A percentile compares a stretch with the other conserved stretches of the same genome.
Evolutionary conservation across 2,888 invertebrate species (phyloP).

Genomic region (Neoitamus cyanurus): DNA sequence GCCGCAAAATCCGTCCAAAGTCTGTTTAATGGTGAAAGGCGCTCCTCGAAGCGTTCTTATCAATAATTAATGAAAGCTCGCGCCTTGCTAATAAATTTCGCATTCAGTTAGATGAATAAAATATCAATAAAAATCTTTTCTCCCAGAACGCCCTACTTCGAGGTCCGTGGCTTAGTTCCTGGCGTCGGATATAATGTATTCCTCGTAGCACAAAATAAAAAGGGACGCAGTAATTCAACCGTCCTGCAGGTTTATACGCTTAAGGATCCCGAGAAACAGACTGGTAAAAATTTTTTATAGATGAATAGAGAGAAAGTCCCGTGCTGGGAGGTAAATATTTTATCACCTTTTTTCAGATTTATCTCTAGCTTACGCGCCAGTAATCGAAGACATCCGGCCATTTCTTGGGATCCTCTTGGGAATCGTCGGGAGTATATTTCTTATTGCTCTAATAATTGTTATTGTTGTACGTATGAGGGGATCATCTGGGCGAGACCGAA

Average conservation of each 20-base stretch:
- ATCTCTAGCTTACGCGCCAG: conserved; percentile 66
- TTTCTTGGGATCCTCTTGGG: conserved; percentile 69
- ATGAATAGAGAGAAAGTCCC: background rate
- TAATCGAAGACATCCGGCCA: conserved; percentile 69
- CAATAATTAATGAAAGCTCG: conserved; percentile 5
- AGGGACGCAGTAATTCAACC: conserved; percentile 76
- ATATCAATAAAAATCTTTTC: conserved; percentile 5
- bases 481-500: conserved; percentile 65
- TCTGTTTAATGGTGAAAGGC: background rate
- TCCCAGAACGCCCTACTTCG: conserved; percentile 71
- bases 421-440: conserved; percentile 68
- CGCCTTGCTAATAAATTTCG: background rate
- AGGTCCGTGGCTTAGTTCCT: conserved; percentile 74
- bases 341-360: conserved; percentile 58
- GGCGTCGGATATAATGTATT: conserved; percentile 77
- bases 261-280: conserved; percentile 79
- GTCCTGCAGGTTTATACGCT: conserved; percentile 77
- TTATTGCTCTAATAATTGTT: conserved; percentile 69
- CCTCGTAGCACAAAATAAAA: conserved; percentile 77
- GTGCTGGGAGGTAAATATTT: conserved; percentile 23
- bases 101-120: conserved; percentile 21
- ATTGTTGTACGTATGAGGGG: conserved; percentile 69
- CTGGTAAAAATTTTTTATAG: conserved; percentile 67
- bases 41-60: background rate
- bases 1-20: conserved; percentile 1